Evolutionary conservation across 2,113 vertebrate species (phyloP).

Genomic region (Aviceda subcristata): DNA sequence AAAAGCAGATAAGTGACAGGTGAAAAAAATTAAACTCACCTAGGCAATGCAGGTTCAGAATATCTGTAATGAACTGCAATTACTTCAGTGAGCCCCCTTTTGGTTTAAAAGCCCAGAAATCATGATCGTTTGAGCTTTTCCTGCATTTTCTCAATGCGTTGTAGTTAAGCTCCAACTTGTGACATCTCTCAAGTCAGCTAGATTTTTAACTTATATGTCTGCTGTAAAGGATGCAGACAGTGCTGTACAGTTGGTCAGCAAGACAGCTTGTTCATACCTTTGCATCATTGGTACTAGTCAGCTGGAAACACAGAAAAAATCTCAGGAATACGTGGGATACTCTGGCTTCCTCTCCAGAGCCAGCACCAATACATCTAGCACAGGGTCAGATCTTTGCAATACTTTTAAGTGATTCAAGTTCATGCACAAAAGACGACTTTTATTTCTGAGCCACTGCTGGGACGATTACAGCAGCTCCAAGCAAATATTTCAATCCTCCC

Average conservation of each 20-base stretch:
- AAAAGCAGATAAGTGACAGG: conserved; percentile 57
- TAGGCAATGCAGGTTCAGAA: conserved; percentile 42
- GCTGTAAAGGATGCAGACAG: not conserved
- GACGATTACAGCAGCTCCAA: not conserved
- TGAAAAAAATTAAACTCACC: conserved; percentile 53
- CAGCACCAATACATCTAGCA: not conserved
- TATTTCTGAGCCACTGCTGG: not conserved
- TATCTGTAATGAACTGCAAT: conserved; percentile 56
- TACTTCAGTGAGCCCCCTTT: conserved; percentile 11
- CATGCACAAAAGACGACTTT: not conserved
- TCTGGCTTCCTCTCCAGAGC: not conserved
- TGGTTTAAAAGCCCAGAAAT: conserved; percentile 21
- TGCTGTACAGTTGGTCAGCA: not conserved
- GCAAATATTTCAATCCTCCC: not conserved
- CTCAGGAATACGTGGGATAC: not conserved
- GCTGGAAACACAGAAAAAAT: not conserved
- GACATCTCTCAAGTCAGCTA: not conserved
- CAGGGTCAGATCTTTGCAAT: not conserved
- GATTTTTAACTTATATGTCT: not conserved
- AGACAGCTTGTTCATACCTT: not conserved
- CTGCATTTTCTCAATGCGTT: not conserved
- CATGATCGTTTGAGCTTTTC: not conserved
- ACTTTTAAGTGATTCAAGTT: not conserved
- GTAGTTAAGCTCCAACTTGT: not conserved
- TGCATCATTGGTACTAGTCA: not conserved